Base-by-base conservation (phyloP, 2,797 vertebrate species). In the Enteromius treurensis region DNA sequence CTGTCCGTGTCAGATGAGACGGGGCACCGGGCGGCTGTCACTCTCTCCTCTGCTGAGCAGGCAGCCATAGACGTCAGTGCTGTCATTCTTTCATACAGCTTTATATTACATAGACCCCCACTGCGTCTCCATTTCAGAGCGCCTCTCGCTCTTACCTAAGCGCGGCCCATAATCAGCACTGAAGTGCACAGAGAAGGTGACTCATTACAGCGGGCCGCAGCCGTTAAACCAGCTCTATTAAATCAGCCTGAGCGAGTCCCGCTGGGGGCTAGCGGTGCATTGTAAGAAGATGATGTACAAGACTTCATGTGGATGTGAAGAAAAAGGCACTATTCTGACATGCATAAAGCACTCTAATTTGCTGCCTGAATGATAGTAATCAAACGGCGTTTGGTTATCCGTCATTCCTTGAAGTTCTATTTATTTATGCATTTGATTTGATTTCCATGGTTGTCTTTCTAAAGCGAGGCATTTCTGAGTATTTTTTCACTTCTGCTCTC, bases 11-110 rank as follows among this genome's bases (percentile, higher is more conserved):
- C 91, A 91, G 90, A 92, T 88, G 91, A 90, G 83, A 84, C 90
- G 26, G 88, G 84, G 84, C 90, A 77, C 71, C 51, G 79, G 89
- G 87, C 88, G 87, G 83, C 89, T 88, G 93, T 92, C 91, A 95
- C 89, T 78, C 86, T 90, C 91, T 58, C 51, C 89, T 90, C 58
- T 92, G 92, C 92, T 93, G 92, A 94, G 90, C 87, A 83, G 84
- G 91, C 91, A 91, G 84, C 85, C 88, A 82, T 77, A 87, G 84
- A 82, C 90, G 87, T 90, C 51, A 40, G 47, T 60, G 62, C 58
- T 80, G 32, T 81, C 79, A 85, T 81, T 60, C 77, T 64, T 74
- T 34, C 23, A 19, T 71, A 55, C 42, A 78, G 75, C 83, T 53
- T 68, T 78, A 79, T 88, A 87, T 92, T 89, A 91, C 86, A 76